These are phyloP conservation scores for Proctacanthus coquilletti DNA, from an alignment of 1,140 invertebrate species.

Conservation along the genomic window DNA sequence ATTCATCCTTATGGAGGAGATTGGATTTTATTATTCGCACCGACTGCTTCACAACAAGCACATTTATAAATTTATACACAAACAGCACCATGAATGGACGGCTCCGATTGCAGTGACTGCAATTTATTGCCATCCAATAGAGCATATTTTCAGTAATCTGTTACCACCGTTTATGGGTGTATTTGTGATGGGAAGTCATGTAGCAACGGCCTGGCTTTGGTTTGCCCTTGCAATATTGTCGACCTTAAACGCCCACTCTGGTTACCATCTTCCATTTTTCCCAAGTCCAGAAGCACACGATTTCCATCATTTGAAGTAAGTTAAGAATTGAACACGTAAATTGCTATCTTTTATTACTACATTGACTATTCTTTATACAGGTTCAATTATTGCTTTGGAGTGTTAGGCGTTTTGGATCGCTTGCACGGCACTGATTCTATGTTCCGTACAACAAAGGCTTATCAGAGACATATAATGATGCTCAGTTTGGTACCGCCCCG, in stretches of 20 bases:
- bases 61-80: conserved; percentile 73
- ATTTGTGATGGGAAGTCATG: conserved; percentile 63
- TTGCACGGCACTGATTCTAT: conserved; percentile 70
- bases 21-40: conserved; percentile 78
- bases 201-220: conserved; percentile 71
- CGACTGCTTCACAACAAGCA: conserved; percentile 60
- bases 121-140: conserved; percentile 75
- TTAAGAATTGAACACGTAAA: conserved; percentile 6
- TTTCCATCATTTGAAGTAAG: conserved; percentile 78
- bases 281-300: conserved; percentile 83
- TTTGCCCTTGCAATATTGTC: conserved; percentile 62
- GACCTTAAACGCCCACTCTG: conserved; percentile 73
- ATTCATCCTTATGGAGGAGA: conserved; percentile 66
- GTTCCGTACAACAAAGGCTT: conserved; percentile 58
- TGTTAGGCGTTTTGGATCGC: conserved; percentile 68
- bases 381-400: conserved; percentile 75
- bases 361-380: conserved; percentile 32
- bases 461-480: conserved; percentile 62
- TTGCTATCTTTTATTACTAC: conserved; percentile 1
- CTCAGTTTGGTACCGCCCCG: conserved; percentile 59
- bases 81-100: conserved; percentile 78
- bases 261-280: conserved; percentile 79
- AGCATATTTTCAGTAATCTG: conserved; percentile 72
- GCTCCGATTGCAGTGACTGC: conserved; percentile 68
- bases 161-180: conserved; percentile 67